Percentiles rank a stretch among this genome's conserved stretches.
phyloP scores from a whole-genome alignment of 2,113 vertebrate species.

The Oncorhynchus gorbuscha region DNA sequence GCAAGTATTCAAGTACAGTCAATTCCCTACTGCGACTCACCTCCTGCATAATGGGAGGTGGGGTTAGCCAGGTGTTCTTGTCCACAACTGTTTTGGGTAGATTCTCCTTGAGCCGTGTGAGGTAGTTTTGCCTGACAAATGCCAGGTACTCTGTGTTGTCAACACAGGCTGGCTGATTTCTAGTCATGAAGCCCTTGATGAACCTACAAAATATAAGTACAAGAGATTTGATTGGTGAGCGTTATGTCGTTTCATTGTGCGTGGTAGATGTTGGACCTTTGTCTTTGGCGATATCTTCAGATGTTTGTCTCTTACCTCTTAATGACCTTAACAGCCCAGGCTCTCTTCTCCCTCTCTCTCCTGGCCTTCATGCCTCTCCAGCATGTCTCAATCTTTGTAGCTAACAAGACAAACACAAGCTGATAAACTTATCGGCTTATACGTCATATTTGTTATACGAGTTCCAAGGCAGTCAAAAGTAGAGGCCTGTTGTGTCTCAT shows the following conservation, averaged over 20 bases:
- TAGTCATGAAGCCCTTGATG: constrained; percentile 88
- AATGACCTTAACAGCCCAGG: constrained; percentile 86
- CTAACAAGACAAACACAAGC: constrained; percentile 65
- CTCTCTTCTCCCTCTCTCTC: constrained; percentile 81
- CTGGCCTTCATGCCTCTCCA: constrained; percentile 89
- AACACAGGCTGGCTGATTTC: constrained; percentile 74
- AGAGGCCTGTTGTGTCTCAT: not conserved
- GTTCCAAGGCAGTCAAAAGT: not conserved
- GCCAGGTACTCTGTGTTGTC: constrained; percentile 83
- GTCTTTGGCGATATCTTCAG: not conserved
- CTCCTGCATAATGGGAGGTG: constrained; percentile 81
- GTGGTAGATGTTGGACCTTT: not conserved
- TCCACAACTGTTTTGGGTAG: constrained; percentile 87
- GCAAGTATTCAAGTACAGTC: not conserved
- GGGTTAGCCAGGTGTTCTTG: constrained; percentile 82
- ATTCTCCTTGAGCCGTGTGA: constrained; percentile 80
- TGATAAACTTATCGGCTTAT: not conserved
- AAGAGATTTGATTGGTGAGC: not conserved
- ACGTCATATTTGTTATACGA: not conserved
- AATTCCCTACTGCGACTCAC: constrained; percentile 59
- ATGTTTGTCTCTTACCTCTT: constrained; percentile 77
- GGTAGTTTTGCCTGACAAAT: constrained; percentile 82
- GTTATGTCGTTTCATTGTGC: not conserved
- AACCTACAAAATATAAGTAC: constrained; percentile 72
- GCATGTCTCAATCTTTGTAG: constrained; percentile 87